These are phyloP conservation scores for Calameuta pallipes DNA, from an alignment of 2,888 invertebrate species.

Conservation along the genomic window DNA sequence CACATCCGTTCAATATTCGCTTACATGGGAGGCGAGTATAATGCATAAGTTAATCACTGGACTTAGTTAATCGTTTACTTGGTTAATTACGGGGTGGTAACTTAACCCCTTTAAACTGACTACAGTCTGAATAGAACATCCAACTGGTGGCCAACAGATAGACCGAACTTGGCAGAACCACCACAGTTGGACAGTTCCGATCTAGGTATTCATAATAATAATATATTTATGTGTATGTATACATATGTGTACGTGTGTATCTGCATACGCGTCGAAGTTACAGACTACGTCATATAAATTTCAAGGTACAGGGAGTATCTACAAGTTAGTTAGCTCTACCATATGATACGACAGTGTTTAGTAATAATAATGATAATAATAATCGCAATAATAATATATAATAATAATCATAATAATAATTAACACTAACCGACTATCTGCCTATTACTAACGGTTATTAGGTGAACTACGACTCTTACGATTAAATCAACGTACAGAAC, in stretches of 20 bases:
- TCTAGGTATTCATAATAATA: constrained; percentile 13
- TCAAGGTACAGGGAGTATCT: constrained; percentile 63
- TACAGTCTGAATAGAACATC: not conserved
- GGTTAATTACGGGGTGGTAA: not conserved
- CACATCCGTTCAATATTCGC: not conserved
- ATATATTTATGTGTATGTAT: constrained; percentile 19
- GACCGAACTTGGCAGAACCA: not conserved
- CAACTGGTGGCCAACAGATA: not conserved
- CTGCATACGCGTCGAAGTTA: constrained; percentile 39
- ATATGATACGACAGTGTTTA: constrained; percentile 38
- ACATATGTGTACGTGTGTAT: constrained; percentile 28
- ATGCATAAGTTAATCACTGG: not conserved
- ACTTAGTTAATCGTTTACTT: not conserved
- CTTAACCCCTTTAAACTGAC: not conserved
- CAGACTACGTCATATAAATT: constrained; percentile 56
- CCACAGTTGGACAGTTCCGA: not conserved
- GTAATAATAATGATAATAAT: constrained; percentile 1
- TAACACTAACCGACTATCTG: not conserved
- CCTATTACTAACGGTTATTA: constrained; percentile 34
- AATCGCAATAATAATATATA: not conserved
- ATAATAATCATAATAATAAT: not conserved
- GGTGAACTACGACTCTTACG: constrained; percentile 45
- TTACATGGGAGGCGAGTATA: not conserved
- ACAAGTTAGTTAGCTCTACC: constrained; percentile 46
- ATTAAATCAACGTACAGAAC: constrained; percentile 43